Conservation (phyloP, 2,888 invertebrate genomes). For the Zygogramma bicolorata region DNA sequence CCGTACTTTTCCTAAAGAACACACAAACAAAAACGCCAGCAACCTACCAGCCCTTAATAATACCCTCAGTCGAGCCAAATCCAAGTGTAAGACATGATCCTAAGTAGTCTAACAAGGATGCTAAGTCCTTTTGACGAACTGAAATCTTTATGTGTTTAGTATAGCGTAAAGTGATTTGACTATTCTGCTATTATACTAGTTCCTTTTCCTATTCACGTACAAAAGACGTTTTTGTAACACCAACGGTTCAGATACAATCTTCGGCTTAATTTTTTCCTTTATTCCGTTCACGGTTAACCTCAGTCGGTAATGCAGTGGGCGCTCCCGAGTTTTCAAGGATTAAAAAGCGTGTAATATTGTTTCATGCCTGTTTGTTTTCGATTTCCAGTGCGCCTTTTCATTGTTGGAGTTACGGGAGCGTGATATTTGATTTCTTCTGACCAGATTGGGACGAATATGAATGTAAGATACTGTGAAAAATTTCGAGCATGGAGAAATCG, state of each 20-base stretch:
- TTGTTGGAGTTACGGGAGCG: constrained; percentile 14
- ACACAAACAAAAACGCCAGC: constrained; percentile 22
- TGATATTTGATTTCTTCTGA: constrained; percentile 17
- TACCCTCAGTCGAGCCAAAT: constrained; percentile 25
- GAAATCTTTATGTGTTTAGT: constrained; percentile 50
- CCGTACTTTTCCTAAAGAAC: constrained; percentile 14
- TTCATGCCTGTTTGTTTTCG: constrained; percentile 60
- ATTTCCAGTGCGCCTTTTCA: constrained; percentile 22
- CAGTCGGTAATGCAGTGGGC: constrained; percentile 39
- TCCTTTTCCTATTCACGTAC: constrained; percentile 39
- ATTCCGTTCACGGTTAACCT: constrained; percentile 51
- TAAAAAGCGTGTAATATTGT: constrained; percentile 62
- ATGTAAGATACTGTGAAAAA: not conserved
- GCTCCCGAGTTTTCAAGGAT: constrained; percentile 45
- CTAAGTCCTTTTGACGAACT: constrained; percentile 39
- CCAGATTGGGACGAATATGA: not conserved
- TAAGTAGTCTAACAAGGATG: constrained; percentile 44
- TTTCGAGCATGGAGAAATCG: not conserved
- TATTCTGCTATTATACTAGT: constrained; percentile 52
- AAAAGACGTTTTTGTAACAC: constrained; percentile 44
- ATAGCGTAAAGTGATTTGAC: constrained; percentile 58
- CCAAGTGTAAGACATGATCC: constrained; percentile 43
- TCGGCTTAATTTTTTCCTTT: constrained; percentile 45
- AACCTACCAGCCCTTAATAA: constrained; percentile 24
- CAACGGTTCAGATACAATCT: constrained; percentile 45